phyloP scores from a whole-genome alignment of 1,140 invertebrate species.

The Daktulosphaira vitifoliae region DNA sequence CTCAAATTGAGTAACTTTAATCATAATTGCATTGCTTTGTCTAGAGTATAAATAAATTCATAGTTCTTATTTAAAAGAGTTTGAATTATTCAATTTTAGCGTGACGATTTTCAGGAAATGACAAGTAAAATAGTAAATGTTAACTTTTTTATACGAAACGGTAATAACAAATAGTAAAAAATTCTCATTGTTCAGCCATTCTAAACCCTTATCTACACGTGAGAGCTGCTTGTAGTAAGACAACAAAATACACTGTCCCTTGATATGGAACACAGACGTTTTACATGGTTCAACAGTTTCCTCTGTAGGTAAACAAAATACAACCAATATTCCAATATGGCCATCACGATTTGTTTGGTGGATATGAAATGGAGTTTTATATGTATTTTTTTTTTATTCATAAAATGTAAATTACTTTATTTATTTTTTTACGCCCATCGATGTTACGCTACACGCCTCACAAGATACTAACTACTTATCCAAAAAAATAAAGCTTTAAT shows the following conservation, averaged over 20 bases:
- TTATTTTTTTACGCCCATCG: constrained; percentile 2
- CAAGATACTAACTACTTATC: too few species aligned
- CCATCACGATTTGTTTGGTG: constrained; percentile 10
- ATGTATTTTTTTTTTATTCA: background rate
- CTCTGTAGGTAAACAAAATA: background rate
- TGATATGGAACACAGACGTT: constrained; percentile 28
- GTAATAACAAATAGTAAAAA: constrained; percentile 11
- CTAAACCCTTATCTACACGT: too few species aligned
- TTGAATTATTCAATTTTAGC: too few species aligned
- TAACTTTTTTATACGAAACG: background rate
- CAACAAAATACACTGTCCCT: background rate
- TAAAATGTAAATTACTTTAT: constrained; percentile 10
- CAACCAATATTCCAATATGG: background rate
- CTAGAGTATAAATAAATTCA: too few species aligned
- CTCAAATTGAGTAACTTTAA: too few species aligned
- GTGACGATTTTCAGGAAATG: background rate
- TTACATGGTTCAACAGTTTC: constrained; percentile 23
- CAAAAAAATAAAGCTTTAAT: too few species aligned
- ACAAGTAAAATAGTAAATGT: background rate
- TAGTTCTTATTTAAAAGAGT: too few species aligned
- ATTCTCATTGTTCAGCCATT: background rate
- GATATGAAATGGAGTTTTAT: constrained; percentile 13
- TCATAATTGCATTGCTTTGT: too few species aligned
- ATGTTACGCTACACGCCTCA: constrained; percentile 21
- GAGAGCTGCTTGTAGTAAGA: too few species aligned